These are phyloP conservation scores for Platorchestia sp. DNA, from an alignment of 1,140 invertebrate genomes.

Conservation along the genomic window DNA sequence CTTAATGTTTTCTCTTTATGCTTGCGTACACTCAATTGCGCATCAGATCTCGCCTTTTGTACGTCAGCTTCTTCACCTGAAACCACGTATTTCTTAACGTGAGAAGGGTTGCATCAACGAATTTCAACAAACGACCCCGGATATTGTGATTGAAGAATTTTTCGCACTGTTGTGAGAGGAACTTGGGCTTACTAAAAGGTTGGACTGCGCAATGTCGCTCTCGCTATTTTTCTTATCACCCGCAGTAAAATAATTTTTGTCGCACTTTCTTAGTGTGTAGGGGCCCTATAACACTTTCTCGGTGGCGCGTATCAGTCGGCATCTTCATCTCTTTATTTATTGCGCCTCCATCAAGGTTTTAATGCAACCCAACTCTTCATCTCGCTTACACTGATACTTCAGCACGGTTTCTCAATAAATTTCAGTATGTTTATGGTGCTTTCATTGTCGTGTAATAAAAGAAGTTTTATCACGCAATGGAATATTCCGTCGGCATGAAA, in stretches of 20 bases:
- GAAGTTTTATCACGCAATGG: neutral
- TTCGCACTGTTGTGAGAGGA: neutral
- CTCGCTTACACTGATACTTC: neutral
- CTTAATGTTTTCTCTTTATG: neutral
- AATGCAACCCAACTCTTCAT: neutral
- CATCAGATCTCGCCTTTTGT: neutral
- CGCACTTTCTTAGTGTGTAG: neutral
- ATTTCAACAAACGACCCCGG: neutral
- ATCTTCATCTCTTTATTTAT: neutral
- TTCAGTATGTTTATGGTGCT: neutral
- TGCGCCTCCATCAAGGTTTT: neutral
- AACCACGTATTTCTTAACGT: neutral
- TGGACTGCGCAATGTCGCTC: too few species aligned
- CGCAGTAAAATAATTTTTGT: neutral
- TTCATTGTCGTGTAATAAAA: neutral
- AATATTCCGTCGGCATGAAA: neutral
- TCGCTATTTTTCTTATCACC: neutral
- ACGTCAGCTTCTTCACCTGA: neutral
- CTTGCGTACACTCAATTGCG: too few species aligned
- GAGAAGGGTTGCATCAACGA: neutral
- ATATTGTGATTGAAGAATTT: neutral
- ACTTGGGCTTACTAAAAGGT: neutral
- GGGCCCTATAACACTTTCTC: neutral
- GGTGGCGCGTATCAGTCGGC: neutral
- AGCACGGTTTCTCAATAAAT: neutral